Conservation (phyloP, 2,888 invertebrate species). For the Mythimna impura region DNA sequence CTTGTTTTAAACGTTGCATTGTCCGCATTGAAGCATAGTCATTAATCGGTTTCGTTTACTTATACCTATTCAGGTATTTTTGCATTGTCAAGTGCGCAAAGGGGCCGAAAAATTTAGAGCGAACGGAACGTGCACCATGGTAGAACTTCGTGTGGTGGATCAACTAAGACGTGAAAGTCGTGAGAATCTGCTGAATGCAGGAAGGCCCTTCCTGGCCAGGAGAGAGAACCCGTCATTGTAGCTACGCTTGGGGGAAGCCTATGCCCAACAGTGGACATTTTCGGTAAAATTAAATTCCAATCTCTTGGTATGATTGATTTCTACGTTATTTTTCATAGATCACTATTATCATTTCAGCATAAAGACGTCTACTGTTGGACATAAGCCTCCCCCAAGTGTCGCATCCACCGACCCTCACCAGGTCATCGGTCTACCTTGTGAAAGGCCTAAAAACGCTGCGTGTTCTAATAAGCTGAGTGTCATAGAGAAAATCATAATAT, state of each 20-base stretch:
- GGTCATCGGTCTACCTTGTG: too few species aligned
- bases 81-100: not conserved
- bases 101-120: too few species aligned
- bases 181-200: not conserved
- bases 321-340: too few species aligned
- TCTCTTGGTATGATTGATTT: too few species aligned
- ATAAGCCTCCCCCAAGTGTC: too few species aligned
- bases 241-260: not conserved
- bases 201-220: not conserved
- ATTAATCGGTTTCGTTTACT: conserved; percentile 6
- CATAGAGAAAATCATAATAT: too few species aligned
- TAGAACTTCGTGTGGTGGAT: not conserved
- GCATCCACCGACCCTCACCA: too few species aligned
- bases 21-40: conserved; percentile 17
- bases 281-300: not conserved
- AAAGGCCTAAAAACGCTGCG: too few species aligned
- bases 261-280: not conserved
- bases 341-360: too few species aligned
- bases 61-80: conserved; percentile 1
- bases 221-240: too few species aligned
- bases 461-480: too few species aligned
- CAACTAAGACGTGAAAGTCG: not conserved
- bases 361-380: too few species aligned
- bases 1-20: conserved; percentile 21
- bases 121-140: not conserved